Percentiles rank a stretch among this genome's conserved stretches.
These are phyloP conservation scores for Cavia porcellus DNA, from an alignment of 2,113 vertebrate genomes.

Conservation along the genomic window DNA sequence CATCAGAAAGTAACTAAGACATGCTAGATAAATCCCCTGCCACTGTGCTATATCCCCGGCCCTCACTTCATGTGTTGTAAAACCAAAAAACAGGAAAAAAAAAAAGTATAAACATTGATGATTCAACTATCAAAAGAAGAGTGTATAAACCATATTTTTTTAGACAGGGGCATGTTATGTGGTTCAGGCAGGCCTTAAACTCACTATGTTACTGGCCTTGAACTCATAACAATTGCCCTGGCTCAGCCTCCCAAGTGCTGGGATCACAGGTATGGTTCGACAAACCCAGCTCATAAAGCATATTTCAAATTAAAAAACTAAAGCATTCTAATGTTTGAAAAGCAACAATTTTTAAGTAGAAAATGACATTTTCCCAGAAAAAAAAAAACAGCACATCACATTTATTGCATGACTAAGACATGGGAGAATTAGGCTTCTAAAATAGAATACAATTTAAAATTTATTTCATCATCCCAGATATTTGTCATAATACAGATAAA, in stretches of 20 bases:
- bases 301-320: conserved; percentile 5
- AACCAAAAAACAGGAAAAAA: neutral
- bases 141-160: conserved; percentile 19
- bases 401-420: neutral
- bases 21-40: neutral
- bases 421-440: neutral
- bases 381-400: neutral
- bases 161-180: neutral
- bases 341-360: neutral
- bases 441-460: neutral
- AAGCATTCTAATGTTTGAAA: neutral
- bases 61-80: neutral
- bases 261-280: neutral
- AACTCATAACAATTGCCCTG: neutral
- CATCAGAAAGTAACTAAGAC: neutral
- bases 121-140: neutral
- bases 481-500: conserved; percentile 31
- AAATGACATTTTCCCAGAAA: neutral
- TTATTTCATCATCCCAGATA: conserved; percentile 28
- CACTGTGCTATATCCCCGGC: neutral
- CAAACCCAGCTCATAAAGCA: neutral
- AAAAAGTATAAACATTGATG: neutral
- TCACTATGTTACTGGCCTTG: neutral
- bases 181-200: neutral
- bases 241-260: neutral